Evolutionary conservation across 2,888 invertebrate genomes (phyloP).

Genomic region (Odontothrips loti): DNA sequence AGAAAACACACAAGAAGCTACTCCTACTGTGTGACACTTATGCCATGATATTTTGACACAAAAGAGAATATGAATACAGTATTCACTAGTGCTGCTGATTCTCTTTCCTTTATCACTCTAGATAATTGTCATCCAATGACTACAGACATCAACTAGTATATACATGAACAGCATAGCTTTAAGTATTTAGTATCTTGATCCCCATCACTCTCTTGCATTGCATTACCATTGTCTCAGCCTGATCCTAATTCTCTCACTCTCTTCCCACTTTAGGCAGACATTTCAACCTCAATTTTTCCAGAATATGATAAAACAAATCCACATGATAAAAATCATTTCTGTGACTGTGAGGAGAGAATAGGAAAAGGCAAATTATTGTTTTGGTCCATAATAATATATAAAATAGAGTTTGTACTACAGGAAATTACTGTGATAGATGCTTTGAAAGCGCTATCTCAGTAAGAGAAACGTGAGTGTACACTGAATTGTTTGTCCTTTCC

Average conservation of each 20-base stretch:
- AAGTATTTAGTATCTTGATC: constrained; percentile 23
- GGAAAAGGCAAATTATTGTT: constrained; percentile 9
- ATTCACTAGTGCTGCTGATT: neutral
- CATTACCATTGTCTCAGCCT: constrained; percentile 10
- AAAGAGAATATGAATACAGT: neutral
- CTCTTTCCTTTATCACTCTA: neutral
- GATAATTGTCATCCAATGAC: neutral
- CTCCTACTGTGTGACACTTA: neutral
- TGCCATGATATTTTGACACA: neutral
- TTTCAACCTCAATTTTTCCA: neutral
- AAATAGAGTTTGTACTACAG: constrained; percentile 18
- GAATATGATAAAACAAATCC: neutral
- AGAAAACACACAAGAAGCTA: constrained; percentile 14
- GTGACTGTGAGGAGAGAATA: constrained; percentile 9
- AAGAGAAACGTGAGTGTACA: constrained; percentile 4
- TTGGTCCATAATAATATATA: constrained; percentile 15
- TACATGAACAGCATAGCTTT: constrained; percentile 20
- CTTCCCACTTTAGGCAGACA: neutral
- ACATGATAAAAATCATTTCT: neutral
- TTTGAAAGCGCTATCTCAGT: neutral
- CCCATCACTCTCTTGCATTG: constrained; percentile 13
- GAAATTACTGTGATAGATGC: neutral
- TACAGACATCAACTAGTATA: neutral
- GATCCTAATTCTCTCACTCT: neutral
- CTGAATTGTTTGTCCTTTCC: neutral